Base-by-base conservation (phyloP, 2,797 vertebrate genomes). In the Alfaro cultratus region DNA sequence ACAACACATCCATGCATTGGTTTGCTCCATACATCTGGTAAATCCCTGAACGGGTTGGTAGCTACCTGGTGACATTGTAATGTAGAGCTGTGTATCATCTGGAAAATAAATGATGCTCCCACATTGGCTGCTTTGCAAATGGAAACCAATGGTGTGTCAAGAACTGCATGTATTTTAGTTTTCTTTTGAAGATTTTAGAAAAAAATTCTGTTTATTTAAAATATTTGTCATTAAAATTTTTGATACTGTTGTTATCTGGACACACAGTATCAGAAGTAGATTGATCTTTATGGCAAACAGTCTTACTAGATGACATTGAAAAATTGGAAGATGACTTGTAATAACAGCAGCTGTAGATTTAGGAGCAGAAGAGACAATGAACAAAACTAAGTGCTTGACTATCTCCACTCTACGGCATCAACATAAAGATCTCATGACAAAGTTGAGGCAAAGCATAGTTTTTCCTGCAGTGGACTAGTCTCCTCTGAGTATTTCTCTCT, bases 401-500 rank as follows among this genome's bases (percentile, higher is more conserved):
- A 74, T 39, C 46, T 60, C 26, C 60, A 60, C 75, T 39, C 36
- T 45, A 13, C 34, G 74, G 34, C 49, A 75, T 60, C 83, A 74
- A 31, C 29, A 47, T 74, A 1, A 53, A 79, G 34, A 85, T 75
- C n/a, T 83, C 76, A 85, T 86, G 80, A 83, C 80, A 74, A 78
- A 39, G 73, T 76, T 79, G 84, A 88, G 75, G 46, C 47, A 47
- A 53, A 77, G 76, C 62, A 78, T 8, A n/a, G 60, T 75, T 80
- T 80, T 80, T 76, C 29, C 82, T 80, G 82, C 76, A 62, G 34
- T 73, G 68, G 76, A 82, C 67, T 43, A 8, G 72, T 78, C 68
- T 86, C 81, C 68, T 84, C 81, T 78, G 60, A 72, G 78, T 75
- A 75, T 76, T 85, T 85, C 18, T 72, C 67, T 76, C 83, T 86